These are phyloP conservation scores for Panthera uncia DNA, from an alignment of 2,113 vertebrate genomes.

Conservation along the genomic window DNA sequence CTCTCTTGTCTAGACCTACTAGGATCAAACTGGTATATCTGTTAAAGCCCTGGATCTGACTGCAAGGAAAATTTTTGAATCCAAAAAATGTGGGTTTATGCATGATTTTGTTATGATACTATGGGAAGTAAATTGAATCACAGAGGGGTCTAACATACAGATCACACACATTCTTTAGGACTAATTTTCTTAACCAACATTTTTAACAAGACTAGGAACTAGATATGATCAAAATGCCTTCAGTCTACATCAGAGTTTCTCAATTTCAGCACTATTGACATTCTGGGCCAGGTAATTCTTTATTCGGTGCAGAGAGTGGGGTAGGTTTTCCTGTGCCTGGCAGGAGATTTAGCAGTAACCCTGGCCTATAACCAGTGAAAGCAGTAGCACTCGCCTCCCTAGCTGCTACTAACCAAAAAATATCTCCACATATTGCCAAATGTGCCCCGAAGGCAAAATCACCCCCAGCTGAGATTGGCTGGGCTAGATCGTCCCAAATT, in stretches of 20 bases:
- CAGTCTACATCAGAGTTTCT: neutral
- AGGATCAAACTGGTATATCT: neutral
- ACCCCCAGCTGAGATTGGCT: neutral
- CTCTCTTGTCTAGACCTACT: neutral
- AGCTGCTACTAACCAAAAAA: neutral
- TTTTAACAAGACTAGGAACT: neutral
- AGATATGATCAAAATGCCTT: neutral
- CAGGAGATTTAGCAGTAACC: neutral
- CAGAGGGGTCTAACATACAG: neutral
- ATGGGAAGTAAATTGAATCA: neutral
- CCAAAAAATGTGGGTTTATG: neutral
- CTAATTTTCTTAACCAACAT: neutral
- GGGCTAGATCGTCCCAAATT: neutral
- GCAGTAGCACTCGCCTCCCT: neutral
- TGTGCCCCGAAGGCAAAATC: neutral
- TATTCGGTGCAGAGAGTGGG: accelerated
- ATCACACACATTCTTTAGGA: neutral
- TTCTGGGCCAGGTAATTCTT: neutral
- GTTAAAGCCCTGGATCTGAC: neutral
- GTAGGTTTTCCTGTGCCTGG: neutral
- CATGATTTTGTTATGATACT: neutral
- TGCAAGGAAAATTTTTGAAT: neutral
- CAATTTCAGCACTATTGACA: neutral
- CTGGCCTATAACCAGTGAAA: neutral
- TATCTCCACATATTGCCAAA: neutral